A percentile compares a stretch with the other conserved stretches of the same genome.
Evolutionary conservation across 2,888 invertebrate species (phyloP).

Genomic region (Therioaphis trifolii): DNA sequence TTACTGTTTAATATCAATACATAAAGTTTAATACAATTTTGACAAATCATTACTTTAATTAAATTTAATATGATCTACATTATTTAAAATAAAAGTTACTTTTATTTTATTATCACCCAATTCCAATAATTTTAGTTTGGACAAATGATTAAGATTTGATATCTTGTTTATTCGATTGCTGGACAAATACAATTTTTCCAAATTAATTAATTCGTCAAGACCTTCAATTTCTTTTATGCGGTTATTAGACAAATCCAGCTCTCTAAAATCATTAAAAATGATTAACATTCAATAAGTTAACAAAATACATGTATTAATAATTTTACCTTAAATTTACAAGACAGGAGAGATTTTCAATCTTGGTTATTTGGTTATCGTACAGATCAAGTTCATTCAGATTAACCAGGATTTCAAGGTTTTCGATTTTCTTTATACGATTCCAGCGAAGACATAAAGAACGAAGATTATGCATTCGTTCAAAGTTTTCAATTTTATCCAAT

Average conservation of each 20-base stretch:
- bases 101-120: constrained; percentile 94
- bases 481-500: constrained; percentile 84
- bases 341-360: constrained; percentile 88
- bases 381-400: constrained; percentile 89
- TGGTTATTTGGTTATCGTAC: constrained; percentile 95
- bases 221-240: constrained; percentile 88
- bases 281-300: background rate
- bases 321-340: constrained; percentile 90
- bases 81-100: constrained; percentile 70
- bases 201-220: constrained; percentile 78
- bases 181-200: constrained; percentile 87
- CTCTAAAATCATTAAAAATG: constrained; percentile 72
- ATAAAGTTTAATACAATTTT: constrained; percentile 18
- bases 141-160: constrained; percentile 85
- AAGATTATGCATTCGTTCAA: constrained; percentile 80
- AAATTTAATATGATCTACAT: too few species aligned
- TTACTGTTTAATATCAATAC: background rate
- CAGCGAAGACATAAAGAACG: constrained; percentile 89
- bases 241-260: constrained; percentile 95
- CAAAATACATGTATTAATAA: constrained; percentile 9
- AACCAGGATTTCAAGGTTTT: constrained; percentile 82
- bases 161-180: constrained; percentile 90
- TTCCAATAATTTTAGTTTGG: constrained; percentile 85
- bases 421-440: constrained; percentile 95
- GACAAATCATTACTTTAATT: constrained; percentile 8